Conservation (phyloP, 2,888 invertebrate genomes). For the Ferrisia virgata region DNA sequence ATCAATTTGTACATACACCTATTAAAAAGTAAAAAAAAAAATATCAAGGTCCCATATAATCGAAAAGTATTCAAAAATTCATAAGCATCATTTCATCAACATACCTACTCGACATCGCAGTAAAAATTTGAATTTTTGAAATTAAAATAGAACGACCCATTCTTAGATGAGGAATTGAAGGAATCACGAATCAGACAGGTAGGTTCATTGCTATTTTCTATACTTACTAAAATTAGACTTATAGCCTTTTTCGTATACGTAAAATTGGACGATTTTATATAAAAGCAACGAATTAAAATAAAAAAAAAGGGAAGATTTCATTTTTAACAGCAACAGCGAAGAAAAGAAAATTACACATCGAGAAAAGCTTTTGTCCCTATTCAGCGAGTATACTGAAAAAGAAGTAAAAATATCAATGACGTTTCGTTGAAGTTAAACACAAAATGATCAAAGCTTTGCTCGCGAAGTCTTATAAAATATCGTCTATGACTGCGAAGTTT, state of each 20-base stretch:
- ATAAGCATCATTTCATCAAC: too few relatives aligned
- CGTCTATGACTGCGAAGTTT: neutral
- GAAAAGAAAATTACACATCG: neutral
- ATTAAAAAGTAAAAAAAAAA: too few relatives aligned
- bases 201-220: too few relatives aligned
- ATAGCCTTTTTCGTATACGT: neutral
- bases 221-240: neutral
- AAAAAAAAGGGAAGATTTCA: neutral
- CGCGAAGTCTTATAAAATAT: neutral
- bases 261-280: neutral
- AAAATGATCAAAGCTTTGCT: neutral
- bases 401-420: neutral
- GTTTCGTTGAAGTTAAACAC: neutral
- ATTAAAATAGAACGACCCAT: too few relatives aligned
- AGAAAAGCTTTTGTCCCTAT: neutral
- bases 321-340: neutral
- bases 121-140: too few relatives aligned
- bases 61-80: too few relatives aligned
- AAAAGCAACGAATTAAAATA: neutral
- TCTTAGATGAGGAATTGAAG: too few relatives aligned
- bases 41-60: too few relatives aligned
- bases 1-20: too few relatives aligned
- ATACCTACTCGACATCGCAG: too few relatives aligned
- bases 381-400: neutral
- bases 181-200: too few relatives aligned